Evolutionary conservation across 2,888 invertebrate genomes (phyloP).

Genomic region (Mycalesis mineus): DNA sequence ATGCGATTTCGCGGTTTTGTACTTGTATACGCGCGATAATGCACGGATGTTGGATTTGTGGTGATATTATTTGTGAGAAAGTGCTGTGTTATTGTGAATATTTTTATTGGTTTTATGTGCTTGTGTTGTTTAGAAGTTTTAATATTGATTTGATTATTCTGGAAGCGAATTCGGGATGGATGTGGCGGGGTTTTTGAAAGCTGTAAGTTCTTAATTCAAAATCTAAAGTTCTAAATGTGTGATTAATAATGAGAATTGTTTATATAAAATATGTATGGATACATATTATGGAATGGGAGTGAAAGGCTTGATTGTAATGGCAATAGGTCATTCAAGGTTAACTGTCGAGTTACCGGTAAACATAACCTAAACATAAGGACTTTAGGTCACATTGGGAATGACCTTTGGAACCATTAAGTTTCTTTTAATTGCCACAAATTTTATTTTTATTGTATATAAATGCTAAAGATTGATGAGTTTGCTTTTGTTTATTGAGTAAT

Average conservation of each 20-base stretch:
- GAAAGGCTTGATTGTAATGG: conserved; percentile 23
- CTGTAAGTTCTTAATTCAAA: conserved; percentile 22
- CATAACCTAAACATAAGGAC: conserved; percentile 56
- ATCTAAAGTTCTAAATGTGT: not conserved
- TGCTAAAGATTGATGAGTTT: not conserved
- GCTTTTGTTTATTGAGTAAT: not conserved
- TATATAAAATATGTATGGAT: not conserved
- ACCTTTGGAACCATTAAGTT: conserved; percentile 48
- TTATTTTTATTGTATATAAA: not conserved
- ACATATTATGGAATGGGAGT: conserved; percentile 4
- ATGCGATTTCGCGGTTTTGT: conserved; percentile 69
- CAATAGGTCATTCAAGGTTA: conserved; percentile 77
- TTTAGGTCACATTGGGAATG: conserved; percentile 63
- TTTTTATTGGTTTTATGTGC: conserved; percentile 16
- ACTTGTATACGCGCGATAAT: conserved; percentile 48
- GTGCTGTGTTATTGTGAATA: conserved; percentile 39
- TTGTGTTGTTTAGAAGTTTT: conserved; percentile 32
- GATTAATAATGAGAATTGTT: not conserved
- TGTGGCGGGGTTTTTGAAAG: conserved; percentile 34
- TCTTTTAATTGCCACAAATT: not conserved
- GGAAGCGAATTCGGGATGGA: conserved; percentile 16
- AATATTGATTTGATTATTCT: conserved; percentile 17
- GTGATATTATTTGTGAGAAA: conserved; percentile 35
- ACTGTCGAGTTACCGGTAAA: conserved; percentile 58
- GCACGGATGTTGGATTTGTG: conserved; percentile 41